These are phyloP conservation scores for Chymomyza procnemis DNA, from an alignment of 2,888 invertebrate species.

Conservation along the genomic window DNA sequence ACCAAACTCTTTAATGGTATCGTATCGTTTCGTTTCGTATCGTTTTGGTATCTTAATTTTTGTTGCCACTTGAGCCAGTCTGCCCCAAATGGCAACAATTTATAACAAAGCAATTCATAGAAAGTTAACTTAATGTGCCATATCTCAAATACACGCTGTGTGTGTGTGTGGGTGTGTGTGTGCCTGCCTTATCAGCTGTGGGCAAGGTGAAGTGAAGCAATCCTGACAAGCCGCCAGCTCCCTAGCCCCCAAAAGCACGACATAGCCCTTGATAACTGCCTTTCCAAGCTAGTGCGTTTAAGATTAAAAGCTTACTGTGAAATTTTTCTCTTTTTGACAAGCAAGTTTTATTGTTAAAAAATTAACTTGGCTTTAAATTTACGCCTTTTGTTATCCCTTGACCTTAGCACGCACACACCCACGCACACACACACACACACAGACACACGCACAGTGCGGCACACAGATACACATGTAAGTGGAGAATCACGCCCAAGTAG, in stretches of 20 bases:
- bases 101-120: conserved; percentile 56
- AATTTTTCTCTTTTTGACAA: conserved; percentile 61
- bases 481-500: not conserved
- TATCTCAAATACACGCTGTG: not conserved
- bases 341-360: conserved; percentile 68
- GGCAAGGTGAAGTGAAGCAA: not conserved
- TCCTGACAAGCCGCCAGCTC: not conserved
- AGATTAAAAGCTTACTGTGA: conserved; percentile 66
- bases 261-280: not conserved
- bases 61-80: not conserved
- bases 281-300: conserved; percentile 47
- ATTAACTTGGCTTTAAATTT: conserved; percentile 69
- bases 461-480: conserved; percentile 11
- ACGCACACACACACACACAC: conserved; percentile 15
- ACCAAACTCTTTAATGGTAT: not conserved
- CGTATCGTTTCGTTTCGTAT: not conserved
- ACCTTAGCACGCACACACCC: conserved; percentile 39
- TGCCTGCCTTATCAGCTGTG: not conserved
- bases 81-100: conserved; percentile 27
- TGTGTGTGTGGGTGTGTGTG: not conserved
- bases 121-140: conserved; percentile 17
- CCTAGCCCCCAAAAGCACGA: too few relatives aligned
- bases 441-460: conserved; percentile 12
- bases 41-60: not conserved
- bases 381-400: conserved; percentile 71